Percentiles rank a stretch among this genome's conserved stretches.
phyloP scores from a whole-genome alignment of 2,888 invertebrate species.

The Megastigmus dorsalis region DNA sequence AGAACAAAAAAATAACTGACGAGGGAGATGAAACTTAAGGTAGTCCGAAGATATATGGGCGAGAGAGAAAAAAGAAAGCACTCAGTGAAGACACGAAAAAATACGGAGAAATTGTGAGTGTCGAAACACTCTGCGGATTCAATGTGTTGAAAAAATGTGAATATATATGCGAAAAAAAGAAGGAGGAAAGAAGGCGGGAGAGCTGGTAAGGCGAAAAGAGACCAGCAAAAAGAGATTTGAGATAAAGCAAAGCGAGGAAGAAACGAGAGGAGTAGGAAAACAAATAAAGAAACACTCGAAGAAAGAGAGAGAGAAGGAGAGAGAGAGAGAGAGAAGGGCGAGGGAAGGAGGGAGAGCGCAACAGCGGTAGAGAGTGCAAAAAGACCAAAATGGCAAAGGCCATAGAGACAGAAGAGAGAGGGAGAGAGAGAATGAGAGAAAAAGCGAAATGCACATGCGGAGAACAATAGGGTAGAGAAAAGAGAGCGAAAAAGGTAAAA shows the following conservation, averaged over 20 bases:
- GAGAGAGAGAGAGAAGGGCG: neutral
- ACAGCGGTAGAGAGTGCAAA: slow-evolving; percentile 2
- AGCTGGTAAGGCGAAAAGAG: slow-evolving; percentile 22
- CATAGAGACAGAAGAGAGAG: slow-evolving; percentile 22
- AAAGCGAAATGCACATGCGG: slow-evolving; percentile 35
- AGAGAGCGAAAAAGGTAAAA: slow-evolving; percentile 49
- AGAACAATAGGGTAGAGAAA: slow-evolving; percentile 47
- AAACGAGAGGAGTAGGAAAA: slow-evolving; percentile 51
- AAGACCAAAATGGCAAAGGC: slow-evolving; percentile 33
- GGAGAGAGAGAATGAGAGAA: slow-evolving; percentile 19
- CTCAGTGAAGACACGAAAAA: neutral
- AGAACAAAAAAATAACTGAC: slow-evolving; percentile 24
- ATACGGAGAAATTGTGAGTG: slow-evolving; percentile 20
- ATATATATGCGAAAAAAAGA: slow-evolving; percentile 35
- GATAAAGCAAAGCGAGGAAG: slow-evolving; percentile 48
- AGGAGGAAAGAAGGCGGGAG: slow-evolving; percentile 40
- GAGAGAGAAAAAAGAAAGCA: neutral
- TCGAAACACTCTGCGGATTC: slow-evolving; percentile 32
- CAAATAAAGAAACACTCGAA: slow-evolving; percentile 47
- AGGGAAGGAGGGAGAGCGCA: slow-evolving; percentile 24
- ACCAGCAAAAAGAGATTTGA: slow-evolving; percentile 40
- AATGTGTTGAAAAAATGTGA: slow-evolving; percentile 36
- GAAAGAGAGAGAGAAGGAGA: slow-evolving; percentile 19
- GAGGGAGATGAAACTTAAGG: slow-evolving; percentile 12
- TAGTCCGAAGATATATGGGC: neutral